Evolutionary conservation across 2,113 vertebrate species (phyloP), one percentile per base, ranked within the genome.

Genomic region (Hystrix brachyura): DNA sequence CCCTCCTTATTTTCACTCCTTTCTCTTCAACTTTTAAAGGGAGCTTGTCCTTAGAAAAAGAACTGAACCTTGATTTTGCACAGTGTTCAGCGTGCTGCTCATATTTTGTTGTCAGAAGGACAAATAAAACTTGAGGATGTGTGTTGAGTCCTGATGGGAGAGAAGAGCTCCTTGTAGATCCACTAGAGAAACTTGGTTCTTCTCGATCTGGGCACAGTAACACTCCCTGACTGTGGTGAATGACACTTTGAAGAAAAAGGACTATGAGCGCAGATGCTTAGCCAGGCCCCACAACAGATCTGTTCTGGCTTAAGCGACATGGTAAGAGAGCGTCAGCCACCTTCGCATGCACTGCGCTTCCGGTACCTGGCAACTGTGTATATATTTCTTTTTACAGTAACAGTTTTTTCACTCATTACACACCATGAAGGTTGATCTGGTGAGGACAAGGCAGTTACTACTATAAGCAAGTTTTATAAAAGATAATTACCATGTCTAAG

Each of bases 291-390:
- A 12, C 46, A 43, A 34, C 38, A 29, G 46, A 51, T n/a, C 32
- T 21, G n/a, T 10, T 6, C 21, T 64, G 60, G 51, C 80, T 57
- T 69, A 3, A 1, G 53, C 17, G 34, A 5, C 8, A 14, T 43
- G 57, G 17, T 46, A 53, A 9, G 2, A 18, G 32, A 90, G 67
- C 29, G 10, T 25, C 23, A 6, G 55, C 62, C 25, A 8, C 21
- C 87, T 46, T 14, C 38, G 8, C 0, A 0, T 1, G 15, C 69
- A 3, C 67, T 89, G 55, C 32, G 13, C 48, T 38, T 0, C 0
- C 0, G 12, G 15, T 17, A 13, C 74, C 38, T 5, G 27, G 29
- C 25, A 57, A 83, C 43, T 9, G 1, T 1, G 9, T 2, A 59
- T 23, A 18, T 1, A 21, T 46, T 53, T 90, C 43, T 62, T 53